Base-by-base conservation (phyloP, 2,797 vertebrate species). In the Myotis vivesi region DNA sequence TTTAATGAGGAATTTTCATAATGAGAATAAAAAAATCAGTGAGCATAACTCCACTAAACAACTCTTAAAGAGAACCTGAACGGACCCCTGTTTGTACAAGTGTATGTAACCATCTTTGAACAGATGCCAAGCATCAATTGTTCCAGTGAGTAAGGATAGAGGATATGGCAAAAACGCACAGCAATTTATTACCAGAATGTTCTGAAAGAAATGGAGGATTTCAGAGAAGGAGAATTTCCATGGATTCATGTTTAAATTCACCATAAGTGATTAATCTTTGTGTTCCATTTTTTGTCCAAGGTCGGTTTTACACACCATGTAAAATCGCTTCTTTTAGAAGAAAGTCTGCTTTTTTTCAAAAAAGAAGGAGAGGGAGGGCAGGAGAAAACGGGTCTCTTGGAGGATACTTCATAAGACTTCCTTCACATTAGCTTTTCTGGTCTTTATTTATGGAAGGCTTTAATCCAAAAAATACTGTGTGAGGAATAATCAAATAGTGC, bases 1-100 rank as follows among this genome's bases (percentile, higher is more conserved):
- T 97, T 98, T 98, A 97, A 97, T 96, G 97, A 98, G 97, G 96
- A 98, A 97, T 98, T 98, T 98, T 98, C 98, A 97, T 98, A 98
- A 97, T 95, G 91, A 97, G 96, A 87, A 86, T 97, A 87, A 96
- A 98, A 30, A n/a, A 98, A 97, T 97, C 96, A 98, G 97, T 77
- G 96, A 95, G 93, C 94, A 96, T 95, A 98, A 97, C 95, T 97
- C 96, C 85, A 96, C 97, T 89, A 91, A 98, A 90, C 89, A 91
- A 92, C 91, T 96, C 95, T 98, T 97, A 88, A 88, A 96, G 97
- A 96, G 96, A 96, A 97, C 95, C 96, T 92, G 94, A 96, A 95
- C n/a, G 44, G 91, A 75, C 94, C 98, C 96, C 96, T 98, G 96
- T 97, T 97, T 98, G 94, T 53, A 96, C 96, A 96, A 98, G 97